These are phyloP conservation scores for Cuculus canorus DNA, from an alignment of 2,797 vertebrate genomes.

Conservation along the genomic window DNA sequence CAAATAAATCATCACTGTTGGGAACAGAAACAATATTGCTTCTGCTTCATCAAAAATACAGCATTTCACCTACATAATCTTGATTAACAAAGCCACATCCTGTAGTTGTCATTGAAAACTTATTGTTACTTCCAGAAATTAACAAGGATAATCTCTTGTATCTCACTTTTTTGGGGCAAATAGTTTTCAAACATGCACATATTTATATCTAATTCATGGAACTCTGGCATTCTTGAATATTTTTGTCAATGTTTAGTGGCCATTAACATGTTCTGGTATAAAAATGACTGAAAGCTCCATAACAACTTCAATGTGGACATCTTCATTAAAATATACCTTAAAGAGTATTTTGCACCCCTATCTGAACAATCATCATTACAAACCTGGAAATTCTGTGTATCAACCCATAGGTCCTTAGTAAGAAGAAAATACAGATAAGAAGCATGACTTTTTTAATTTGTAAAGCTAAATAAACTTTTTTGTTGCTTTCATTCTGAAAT, in stretches of 20 bases:
- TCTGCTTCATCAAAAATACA: not conserved
- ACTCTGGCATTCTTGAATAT: not conserved
- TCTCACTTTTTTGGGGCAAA: not conserved
- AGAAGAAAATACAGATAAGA: not conserved
- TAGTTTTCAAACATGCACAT: not conserved
- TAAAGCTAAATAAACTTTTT: not conserved
- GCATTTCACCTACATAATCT: not conserved
- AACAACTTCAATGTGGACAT: not conserved
- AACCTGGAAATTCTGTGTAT: not conserved
- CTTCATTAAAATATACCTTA: not conserved
- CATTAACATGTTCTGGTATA: not conserved
- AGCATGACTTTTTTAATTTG: rapidly evolving
- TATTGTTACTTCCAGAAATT: not conserved
- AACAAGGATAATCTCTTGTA: not conserved
- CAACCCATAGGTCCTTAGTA: not conserved
- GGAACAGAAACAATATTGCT: not conserved
- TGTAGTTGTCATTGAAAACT: not conserved
- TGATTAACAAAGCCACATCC: not conserved
- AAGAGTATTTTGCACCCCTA: not conserved
- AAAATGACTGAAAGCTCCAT: not conserved
- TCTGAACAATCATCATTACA: not conserved
- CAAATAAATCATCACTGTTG: not conserved
- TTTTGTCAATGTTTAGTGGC: not conserved
- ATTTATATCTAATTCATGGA: not conserved
- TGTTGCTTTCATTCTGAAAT: not conserved